phyloP scores from a whole-genome alignment of 2,113 vertebrate genomes.

The Seriola rivoliana region DNA sequence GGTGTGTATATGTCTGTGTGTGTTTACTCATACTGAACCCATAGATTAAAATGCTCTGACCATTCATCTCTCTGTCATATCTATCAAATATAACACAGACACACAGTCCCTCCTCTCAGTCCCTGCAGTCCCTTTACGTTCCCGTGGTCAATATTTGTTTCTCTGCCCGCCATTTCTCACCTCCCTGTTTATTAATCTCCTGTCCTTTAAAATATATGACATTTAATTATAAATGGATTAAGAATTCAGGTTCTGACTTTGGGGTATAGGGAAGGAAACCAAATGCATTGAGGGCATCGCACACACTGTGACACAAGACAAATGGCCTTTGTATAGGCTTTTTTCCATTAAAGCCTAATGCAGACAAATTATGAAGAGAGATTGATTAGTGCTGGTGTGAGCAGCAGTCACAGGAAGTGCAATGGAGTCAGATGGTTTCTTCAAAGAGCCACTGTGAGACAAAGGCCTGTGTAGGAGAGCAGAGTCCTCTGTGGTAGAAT shows the following conservation, averaged over 20 bases:
- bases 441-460: constrained; percentile 34
- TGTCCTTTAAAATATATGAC: constrained; percentile 65
- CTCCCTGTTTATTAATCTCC: constrained; percentile 59
- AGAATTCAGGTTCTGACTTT: constrained; percentile 38
- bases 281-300: constrained; percentile 39
- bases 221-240: constrained; percentile 72
- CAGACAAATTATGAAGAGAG: constrained; percentile 51
- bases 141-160: constrained; percentile 65
- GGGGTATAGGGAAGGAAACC: neutral
- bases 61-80: constrained; percentile 66
- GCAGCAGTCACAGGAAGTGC: constrained; percentile 1
- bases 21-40: constrained; percentile 25
- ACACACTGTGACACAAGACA: constrained; percentile 40
- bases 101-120: constrained; percentile 18
- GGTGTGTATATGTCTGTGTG: constrained; percentile 17
- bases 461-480: constrained; percentile 33
- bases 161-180: constrained; percentile 39
- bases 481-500: constrained; percentile 26
- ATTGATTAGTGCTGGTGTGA: constrained; percentile 48
- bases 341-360: constrained; percentile 55
- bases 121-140: constrained; percentile 31
- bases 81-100: constrained; percentile 58
- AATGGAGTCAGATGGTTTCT: constrained; percentile 19
- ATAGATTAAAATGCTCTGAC: constrained; percentile 50
- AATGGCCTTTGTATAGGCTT: constrained; percentile 35